These are phyloP conservation scores for Capreolus pygargus DNA, from an alignment of 2,113 vertebrate genomes.

Conservation along the genomic window DNA sequence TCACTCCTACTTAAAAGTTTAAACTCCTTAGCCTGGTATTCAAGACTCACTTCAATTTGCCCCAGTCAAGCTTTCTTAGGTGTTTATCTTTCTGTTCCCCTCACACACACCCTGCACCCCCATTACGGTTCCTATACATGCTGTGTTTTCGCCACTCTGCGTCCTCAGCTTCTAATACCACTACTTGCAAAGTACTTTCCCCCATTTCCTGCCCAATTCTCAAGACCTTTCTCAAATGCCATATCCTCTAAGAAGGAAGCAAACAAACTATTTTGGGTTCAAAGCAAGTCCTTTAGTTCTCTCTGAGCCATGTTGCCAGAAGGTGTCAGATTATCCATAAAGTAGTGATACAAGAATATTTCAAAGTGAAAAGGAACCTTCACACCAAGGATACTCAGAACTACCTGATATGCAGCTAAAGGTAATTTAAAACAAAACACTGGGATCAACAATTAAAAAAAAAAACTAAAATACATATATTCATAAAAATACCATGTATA, in stretches of 20 bases:
- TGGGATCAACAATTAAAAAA: background rate
- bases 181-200: background rate
- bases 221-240: background rate
- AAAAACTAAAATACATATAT: background rate
- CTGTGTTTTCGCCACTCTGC: rapidly evolving
- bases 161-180: background rate
- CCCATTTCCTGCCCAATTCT: background rate
- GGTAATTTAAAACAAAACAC: background rate
- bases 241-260: background rate
- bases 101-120: background rate
- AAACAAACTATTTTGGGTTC: too few species aligned
- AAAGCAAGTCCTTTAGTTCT: background rate
- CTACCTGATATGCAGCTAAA: background rate
- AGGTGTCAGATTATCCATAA: background rate
- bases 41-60: background rate
- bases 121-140: rapidly evolving
- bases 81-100: background rate
- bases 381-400: background rate
- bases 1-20: background rate
- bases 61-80: background rate
- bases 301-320: background rate
- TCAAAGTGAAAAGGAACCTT: background rate
- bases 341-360: background rate
- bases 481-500: background rate
- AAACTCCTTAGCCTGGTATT: background rate